Percentiles rank a stretch among this genome's conserved stretches.
phyloP scores from a whole-genome alignment of 92 coral and sea anemone species.

The Montipora capitata region DNA sequence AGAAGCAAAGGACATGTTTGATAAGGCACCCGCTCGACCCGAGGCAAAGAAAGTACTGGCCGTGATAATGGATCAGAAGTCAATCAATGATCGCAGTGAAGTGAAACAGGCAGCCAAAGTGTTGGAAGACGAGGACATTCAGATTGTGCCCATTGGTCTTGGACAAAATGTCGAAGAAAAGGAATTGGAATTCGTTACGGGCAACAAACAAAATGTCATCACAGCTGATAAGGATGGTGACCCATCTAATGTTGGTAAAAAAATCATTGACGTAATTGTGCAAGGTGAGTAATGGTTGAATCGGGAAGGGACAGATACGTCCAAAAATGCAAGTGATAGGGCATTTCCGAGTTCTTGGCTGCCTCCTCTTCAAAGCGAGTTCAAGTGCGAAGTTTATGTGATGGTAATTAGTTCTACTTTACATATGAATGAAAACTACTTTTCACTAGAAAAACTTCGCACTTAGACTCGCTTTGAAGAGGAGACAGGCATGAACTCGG shows the following conservation, averaged over 20 bases:
- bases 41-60: slow-evolving; percentile 78
- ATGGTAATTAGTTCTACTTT: no score
- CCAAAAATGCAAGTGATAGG: background rate
- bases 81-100: slow-evolving; percentile 39
- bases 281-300: slow-evolving; percentile 11
- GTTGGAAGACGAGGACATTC: slow-evolving; percentile 70
- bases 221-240: slow-evolving; percentile 57
- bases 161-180: slow-evolving; percentile 78
- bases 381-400: no score
- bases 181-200: slow-evolving; percentile 64
- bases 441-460: no score
- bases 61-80: slow-evolving; percentile 74
- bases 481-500: no score
- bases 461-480: no score
- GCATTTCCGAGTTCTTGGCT: background rate
- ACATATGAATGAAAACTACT: no score
- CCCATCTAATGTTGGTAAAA: slow-evolving; percentile 68
- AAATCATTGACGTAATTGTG: slow-evolving; percentile 44
- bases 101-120: slow-evolving; percentile 57
- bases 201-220: slow-evolving; percentile 56
- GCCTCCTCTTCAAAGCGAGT: no score
- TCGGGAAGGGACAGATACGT: background rate
- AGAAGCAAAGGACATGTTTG: slow-evolving; percentile 81
- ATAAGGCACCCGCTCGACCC: slow-evolving; percentile 84
- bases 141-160: slow-evolving; percentile 77